phyloP scores from a whole-genome alignment of 2,113 vertebrate genomes.

The Bambusicola thoracicus region DNA sequence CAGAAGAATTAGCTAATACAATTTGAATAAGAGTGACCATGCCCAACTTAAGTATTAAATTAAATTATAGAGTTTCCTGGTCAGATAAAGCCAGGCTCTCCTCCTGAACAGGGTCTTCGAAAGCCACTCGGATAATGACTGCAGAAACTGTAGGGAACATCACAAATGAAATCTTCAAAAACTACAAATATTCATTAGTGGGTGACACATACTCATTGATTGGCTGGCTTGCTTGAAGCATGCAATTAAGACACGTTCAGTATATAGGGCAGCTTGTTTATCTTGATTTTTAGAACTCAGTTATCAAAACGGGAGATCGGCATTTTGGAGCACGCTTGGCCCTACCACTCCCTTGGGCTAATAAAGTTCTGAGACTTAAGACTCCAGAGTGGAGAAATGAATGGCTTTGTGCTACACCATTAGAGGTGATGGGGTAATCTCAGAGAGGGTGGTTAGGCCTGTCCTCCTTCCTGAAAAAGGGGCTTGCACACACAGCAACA shows the following conservation, averaged over 20 bases:
- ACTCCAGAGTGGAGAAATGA: conserved; percentile 52
- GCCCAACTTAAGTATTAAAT: conserved; percentile 29
- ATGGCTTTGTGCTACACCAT: conserved; percentile 48
- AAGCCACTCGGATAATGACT: conserved; percentile 11
- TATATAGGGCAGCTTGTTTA: conserved; percentile 69
- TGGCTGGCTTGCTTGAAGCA: neutral
- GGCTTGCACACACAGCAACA: conserved; percentile 6
- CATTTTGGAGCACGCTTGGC: conserved; percentile 49
- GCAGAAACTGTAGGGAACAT: conserved; percentile 2
- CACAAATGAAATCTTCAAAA: conserved; percentile 27
- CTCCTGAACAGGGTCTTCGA: neutral
- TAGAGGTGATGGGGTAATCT: conserved; percentile 57
- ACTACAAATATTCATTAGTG: conserved; percentile 56
- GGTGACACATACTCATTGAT: neutral
- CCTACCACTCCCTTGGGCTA: conserved; percentile 72
- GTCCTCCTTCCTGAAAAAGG: conserved; percentile 33
- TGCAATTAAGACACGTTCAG: conserved; percentile 52
- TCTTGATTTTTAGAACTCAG: conserved; percentile 61
- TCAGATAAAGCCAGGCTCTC: neutral
- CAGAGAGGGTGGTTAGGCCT: conserved; percentile 18
- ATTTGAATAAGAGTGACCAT: conserved; percentile 49
- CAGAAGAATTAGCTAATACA: conserved; percentile 51
- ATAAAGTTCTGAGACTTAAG: conserved; percentile 57
- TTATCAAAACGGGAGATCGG: conserved; percentile 66
- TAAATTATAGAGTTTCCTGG: neutral